These are phyloP conservation scores for Urosaurus nigricauda DNA, from an alignment of 2,797 vertebrate species.

Conservation along the genomic window DNA sequence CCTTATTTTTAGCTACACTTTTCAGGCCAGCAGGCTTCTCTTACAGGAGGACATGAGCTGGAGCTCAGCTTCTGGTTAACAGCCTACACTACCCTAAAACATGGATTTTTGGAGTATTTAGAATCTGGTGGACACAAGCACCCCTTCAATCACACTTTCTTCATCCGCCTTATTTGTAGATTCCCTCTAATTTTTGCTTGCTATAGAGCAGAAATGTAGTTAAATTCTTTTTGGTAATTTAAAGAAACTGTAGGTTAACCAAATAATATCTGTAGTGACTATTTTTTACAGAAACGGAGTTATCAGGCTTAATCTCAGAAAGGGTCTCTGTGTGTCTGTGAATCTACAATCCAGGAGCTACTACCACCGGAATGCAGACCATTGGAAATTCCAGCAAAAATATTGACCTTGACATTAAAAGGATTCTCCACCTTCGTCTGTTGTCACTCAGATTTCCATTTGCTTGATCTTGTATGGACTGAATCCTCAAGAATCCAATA, in stretches of 20 bases:
- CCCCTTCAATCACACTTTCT: too few species aligned
- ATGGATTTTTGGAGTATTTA: too few species aligned
- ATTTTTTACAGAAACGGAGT: background rate
- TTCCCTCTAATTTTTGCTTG: background rate
- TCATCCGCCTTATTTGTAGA: background rate
- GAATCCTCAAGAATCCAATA: background rate
- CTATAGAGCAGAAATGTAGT: background rate
- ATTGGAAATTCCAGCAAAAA: background rate
- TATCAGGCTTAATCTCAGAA: background rate
- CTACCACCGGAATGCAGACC: background rate
- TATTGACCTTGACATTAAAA: background rate
- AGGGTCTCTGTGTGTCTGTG: fast-evolving
- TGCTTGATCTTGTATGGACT: background rate
- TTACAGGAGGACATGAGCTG: too few species aligned
- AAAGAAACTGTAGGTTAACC: background rate
- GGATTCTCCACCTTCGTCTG: too few species aligned
- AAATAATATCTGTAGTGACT: background rate
- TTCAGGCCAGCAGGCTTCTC: too few species aligned
- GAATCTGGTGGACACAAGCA: too few species aligned
- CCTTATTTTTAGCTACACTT: too few species aligned
- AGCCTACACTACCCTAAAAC: too few species aligned
- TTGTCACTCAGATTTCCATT: too few species aligned
- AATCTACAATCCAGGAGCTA: background rate
- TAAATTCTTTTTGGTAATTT: background rate
- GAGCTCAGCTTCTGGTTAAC: too few species aligned